Evolutionary conservation across 2,797 vertebrate species (phyloP), one percentile per base, ranked within the genome.

Genomic region (Gymnopithys bicolor): DNA sequence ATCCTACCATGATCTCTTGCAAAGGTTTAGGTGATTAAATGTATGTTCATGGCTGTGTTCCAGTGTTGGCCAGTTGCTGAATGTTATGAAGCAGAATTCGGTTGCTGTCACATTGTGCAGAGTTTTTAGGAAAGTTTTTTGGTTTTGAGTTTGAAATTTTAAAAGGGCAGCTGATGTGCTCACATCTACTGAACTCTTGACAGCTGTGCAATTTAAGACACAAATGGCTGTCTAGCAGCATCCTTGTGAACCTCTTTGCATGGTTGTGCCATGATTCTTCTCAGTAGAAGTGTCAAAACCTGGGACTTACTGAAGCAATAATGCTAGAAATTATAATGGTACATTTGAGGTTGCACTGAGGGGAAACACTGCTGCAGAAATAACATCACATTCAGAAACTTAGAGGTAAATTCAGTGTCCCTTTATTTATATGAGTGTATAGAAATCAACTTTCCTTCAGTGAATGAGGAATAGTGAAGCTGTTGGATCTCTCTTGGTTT

Each of bases 41-140:
- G 0, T 13, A 5, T 0, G 0, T 37, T 77, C 7, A 3, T 0
- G 7, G 13, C 60, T 35, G 12, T 43, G 53, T 24, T 78, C 15
- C 41, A 13, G 39, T 68, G 35, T 87, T 87, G 79, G 8, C 7
- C 39, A 48, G 23, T 46, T 87, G 32, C 49, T 77, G 53, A 69
- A 49, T 76, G 87, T 92, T 0, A 0, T 66, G 43, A 37, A 63
- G 52, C 12, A 4, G 3, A 13, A 23, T 64, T 78, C 24, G 35
- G 16, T 67, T 87, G 39, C 39, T 74, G 19, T 71, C 59, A n/a
- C 0, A 0, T 59, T 1, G 0, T 48, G 60, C 2, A 3, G 8
- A 70, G 16, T 24, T 87, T 45, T 79, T 37, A 68, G 13, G 33
- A 62, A 60, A 9, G 13, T 35, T 37, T 77, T 79, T 68, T 73